Percentiles rank a stretch among this genome's conserved stretches.
Conservation (phyloP, 2,113 vertebrate genomes). For the Salvator merianae region DNA sequence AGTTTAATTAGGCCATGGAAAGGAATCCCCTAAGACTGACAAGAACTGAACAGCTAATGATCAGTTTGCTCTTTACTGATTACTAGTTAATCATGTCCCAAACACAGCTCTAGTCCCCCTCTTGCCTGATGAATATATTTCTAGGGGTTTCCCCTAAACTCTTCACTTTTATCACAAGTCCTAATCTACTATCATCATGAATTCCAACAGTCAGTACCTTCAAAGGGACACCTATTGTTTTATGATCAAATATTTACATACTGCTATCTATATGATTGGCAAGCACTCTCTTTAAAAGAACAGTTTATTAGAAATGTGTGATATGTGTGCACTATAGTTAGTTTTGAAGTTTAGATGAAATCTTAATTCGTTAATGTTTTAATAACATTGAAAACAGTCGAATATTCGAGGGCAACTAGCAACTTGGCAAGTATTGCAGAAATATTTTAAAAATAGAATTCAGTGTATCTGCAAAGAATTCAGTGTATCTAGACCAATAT, state of each 20-base stretch:
- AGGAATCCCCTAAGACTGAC: slow-evolving; percentile 85
- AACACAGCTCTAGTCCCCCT: slow-evolving; percentile 73
- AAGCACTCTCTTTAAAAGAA: slow-evolving; percentile 59
- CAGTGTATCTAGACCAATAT: too few relatives aligned
- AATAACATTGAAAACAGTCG: too few relatives aligned
- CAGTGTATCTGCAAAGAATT: too few relatives aligned
- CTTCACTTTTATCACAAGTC: slow-evolving; percentile 65
- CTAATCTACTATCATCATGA: slow-evolving; percentile 75
- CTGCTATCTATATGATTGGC: slow-evolving; percentile 43
- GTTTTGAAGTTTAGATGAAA: too few relatives aligned
- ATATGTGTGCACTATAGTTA: slow-evolving; percentile 41
- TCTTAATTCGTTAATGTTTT: too few relatives aligned
- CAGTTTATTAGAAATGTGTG: slow-evolving; percentile 49
- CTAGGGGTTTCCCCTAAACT: slow-evolving; percentile 68
- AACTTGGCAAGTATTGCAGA: too few relatives aligned
- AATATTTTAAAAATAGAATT: too few relatives aligned
- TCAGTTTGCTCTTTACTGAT: slow-evolving; percentile 94
- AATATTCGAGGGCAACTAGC: too few relatives aligned
- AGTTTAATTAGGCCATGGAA: slow-evolving; percentile 86
- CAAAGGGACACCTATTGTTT: slow-evolving; percentile 74
- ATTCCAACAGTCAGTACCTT: slow-evolving; percentile 72
- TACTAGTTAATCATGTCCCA: slow-evolving; percentile 90
- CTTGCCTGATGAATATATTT: slow-evolving; percentile 79
- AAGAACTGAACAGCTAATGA: slow-evolving; percentile 89
- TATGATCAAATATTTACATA: slow-evolving; percentile 82